These are phyloP conservation scores for Heliconius cydno DNA, from an alignment of 2,888 invertebrate genomes.

Conservation along the genomic window DNA sequence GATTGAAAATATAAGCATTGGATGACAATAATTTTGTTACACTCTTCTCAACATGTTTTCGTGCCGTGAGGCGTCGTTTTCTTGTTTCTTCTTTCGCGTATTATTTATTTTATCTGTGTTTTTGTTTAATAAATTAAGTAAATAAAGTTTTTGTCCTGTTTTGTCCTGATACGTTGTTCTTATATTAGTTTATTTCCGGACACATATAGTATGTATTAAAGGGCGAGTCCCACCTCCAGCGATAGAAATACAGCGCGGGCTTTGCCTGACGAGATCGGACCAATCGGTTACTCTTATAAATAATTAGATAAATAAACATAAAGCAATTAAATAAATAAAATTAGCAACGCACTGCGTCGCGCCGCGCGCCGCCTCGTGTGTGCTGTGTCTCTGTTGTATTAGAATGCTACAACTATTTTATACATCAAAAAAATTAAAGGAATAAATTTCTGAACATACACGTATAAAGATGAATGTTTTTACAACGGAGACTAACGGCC, in stretches of 20 bases:
- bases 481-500: not conserved
- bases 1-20: conserved; percentile 78
- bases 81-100: not conserved
- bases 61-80: conserved; percentile 41
- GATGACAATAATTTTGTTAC: conserved; percentile 83
- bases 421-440: too few relatives aligned
- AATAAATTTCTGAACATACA: too few relatives aligned
- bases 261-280: conserved; percentile 59
- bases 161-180: conserved; percentile 1
- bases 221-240: conserved; percentile 48
- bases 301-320: conserved; percentile 41
- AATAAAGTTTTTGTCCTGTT: not conserved
- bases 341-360: conserved; percentile 60
- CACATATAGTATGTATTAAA: conserved; percentile 25
- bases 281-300: conserved; percentile 65
- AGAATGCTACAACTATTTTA: not conserved
- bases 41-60: conserved; percentile 62
- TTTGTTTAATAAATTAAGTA: not conserved
- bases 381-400: not conserved
- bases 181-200: not conserved
- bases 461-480: too few relatives aligned
- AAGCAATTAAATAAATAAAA: conserved; percentile 55
- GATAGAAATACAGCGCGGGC: conserved; percentile 71
- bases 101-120: conserved; percentile 9
- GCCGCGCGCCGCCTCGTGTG: too few relatives aligned